Percentiles rank a stretch among this genome's conserved stretches.
Conservation (phyloP, 2,113 vertebrate species). For the Burhinus oedicnemus region DNA sequence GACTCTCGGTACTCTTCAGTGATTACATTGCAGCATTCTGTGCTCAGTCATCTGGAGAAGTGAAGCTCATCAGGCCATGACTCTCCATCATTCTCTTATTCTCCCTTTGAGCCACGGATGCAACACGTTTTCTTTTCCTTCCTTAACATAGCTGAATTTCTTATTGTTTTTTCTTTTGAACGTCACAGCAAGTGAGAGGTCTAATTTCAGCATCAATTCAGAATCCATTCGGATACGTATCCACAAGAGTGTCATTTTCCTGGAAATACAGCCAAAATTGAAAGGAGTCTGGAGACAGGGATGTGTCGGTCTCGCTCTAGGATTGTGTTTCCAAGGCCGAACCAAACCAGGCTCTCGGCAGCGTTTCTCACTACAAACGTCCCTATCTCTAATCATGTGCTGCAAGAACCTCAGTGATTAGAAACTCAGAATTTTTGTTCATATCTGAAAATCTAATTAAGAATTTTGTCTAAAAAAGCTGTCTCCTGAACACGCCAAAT, state of each 20-base stretch:
- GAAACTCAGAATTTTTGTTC: not conserved
- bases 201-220: not conserved
- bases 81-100: not conserved
- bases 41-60: not conserved
- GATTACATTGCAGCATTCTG: not conserved
- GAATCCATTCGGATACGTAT: fast-evolving
- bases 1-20: not conserved
- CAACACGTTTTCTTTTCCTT: not conserved
- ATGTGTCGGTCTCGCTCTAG: not conserved
- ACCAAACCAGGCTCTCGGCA: not conserved
- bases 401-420: not conserved
- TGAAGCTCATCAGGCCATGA: not conserved
- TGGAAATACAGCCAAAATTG: not conserved
- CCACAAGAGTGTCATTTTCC: not conserved
- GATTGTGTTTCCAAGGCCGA: not conserved
- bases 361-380: not conserved
- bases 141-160: not conserved
- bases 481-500: not conserved
- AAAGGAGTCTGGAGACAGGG: not conserved
- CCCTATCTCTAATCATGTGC: too few species aligned
- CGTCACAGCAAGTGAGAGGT: not conserved
- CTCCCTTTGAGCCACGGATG: not conserved
- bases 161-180: fast-evolving
- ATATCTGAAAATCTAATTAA: not conserved
- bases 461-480: not conserved